Percentiles rank a stretch among this genome's conserved stretches.
These are phyloP conservation scores for Agrotis segetum DNA, from an alignment of 2,888 invertebrate species.

Conservation along the genomic window DNA sequence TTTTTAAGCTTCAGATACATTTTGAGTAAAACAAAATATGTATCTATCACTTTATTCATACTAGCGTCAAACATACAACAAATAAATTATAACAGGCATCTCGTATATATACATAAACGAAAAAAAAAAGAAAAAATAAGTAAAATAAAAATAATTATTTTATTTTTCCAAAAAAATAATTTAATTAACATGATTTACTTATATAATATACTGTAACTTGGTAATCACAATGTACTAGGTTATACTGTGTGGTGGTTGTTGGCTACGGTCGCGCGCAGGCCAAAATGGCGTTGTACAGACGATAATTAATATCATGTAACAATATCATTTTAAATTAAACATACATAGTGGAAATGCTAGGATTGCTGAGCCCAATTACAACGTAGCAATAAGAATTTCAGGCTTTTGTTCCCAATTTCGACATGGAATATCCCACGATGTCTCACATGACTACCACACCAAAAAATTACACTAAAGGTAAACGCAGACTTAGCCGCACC, in stretches of 20 bases:
- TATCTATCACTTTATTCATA: slow-evolving; percentile 68
- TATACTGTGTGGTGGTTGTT: slow-evolving; percentile 69
- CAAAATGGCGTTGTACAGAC: slow-evolving; percentile 29
- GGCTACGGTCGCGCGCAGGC: slow-evolving; percentile 63
- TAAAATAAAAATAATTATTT: slow-evolving; percentile 74
- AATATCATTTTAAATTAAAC: slow-evolving; percentile 61
- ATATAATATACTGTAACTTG: slow-evolving; percentile 71
- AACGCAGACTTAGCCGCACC: too few relatives aligned
- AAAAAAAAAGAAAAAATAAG: slow-evolving; percentile 66
- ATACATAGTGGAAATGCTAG: slow-evolving; percentile 43
- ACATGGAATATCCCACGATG: background rate
- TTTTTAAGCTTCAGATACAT: slow-evolving; percentile 7
- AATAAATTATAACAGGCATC: slow-evolving; percentile 60
- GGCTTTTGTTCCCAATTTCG: slow-evolving; percentile 16
- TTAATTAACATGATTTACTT: slow-evolving; percentile 78
- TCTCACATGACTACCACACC: too few relatives aligned
- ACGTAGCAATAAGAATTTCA: too few relatives aligned
- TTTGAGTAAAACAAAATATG: slow-evolving; percentile 50
- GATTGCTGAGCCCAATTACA: slow-evolving; percentile 27
- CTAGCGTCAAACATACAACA: slow-evolving; percentile 60
- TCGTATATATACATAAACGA: slow-evolving; percentile 61
- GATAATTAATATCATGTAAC: slow-evolving; percentile 51
- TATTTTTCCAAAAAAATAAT: slow-evolving; percentile 78
- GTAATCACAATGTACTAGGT: slow-evolving; percentile 72
- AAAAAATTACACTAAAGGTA: background rate